Base-by-base conservation (phyloP, 1,140 invertebrate species). In the Araneus ventricosus region DNA sequence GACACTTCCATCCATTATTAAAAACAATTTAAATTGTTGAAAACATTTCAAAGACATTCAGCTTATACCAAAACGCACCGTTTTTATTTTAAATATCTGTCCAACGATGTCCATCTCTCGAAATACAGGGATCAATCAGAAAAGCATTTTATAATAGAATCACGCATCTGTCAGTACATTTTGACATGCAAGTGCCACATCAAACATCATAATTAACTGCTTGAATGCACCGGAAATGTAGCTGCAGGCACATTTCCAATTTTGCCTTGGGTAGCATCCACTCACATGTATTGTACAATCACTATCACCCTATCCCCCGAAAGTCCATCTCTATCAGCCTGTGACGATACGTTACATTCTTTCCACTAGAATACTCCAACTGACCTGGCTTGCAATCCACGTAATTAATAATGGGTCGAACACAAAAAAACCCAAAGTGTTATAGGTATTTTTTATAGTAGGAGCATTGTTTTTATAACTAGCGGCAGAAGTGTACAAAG, bases 161-260 rank as follows among this genome's bases (percentile, higher is more conserved):
- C 67, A 75, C 67, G 67, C 67, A 75, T 75, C 67, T 75, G 14
- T 34, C 30, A 30, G 10, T 34, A 34, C 30, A 75, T 75, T 75
- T 75, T 75, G 67, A 34, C 67, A 75, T 75, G 27, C 27, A 34
- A 75, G 67, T 37, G 67, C 67, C 45, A 84, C 45, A 84, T 52
- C 24, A 87, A 87, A 59, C 41, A 87, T 87, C 85, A 61, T 87
- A 61, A 87, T 87, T 87, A 87, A 87, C 85, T 87, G 85, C 85
- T 34, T 87, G 85, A 63, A 17, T 87, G 45, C 85, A 45, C 85
- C 52, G 30, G 80, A 84, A 84, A 75, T 75, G 67, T 75, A 10
- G 67, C 67, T 75, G 30, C 17, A 75, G 67, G 80, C 45, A n/a
- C 39, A n/a, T 84, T 52, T 27, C 17, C 41, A 84, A 52, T 84